A percentile compares a stretch with the other conserved stretches of the same genome.
Evolutionary conservation across 2,113 vertebrate species (phyloP).

Genomic region (Lepus americanus): DNA sequence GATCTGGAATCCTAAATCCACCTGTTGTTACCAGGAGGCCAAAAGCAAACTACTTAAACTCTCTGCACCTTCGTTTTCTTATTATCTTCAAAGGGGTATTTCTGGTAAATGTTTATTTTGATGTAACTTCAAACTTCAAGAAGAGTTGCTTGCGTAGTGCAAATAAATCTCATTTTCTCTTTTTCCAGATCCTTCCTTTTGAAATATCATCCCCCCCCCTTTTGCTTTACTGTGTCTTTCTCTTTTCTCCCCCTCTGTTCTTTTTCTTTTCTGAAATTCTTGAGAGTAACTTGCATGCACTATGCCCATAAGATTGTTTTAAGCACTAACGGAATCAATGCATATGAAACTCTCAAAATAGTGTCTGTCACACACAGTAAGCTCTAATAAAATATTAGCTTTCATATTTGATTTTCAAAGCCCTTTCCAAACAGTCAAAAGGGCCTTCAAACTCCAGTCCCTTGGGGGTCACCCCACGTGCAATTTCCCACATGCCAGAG

Average conservation of each 20-base stretch:
- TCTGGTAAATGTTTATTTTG: slow-evolving; percentile 14
- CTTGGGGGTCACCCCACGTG: not conserved
- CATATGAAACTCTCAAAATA: not conserved
- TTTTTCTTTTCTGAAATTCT: slow-evolving; percentile 25
- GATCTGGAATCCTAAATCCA: not conserved
- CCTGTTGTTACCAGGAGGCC: not conserved
- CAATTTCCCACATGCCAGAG: not conserved
- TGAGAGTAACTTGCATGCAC: not conserved
- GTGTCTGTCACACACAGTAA: not conserved
- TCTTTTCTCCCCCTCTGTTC: not conserved
- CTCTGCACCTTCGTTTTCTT: slow-evolving; percentile 10
- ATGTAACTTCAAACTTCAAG: slow-evolving; percentile 29
- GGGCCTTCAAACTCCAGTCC: not conserved
- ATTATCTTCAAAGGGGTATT: not conserved
- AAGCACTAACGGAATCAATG: slow-evolving; percentile 42
- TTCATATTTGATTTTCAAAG: slow-evolving; percentile 43
- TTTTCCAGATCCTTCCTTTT: not conserved
- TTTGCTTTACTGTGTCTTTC: not conserved
- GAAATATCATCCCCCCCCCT: not conserved
- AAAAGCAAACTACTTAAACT: slow-evolving; percentile 42
- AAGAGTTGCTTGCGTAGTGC: not conserved
- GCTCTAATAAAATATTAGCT: slow-evolving; percentile 21
- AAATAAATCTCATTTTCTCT: not conserved
- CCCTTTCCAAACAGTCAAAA: not conserved
- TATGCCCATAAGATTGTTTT: not conserved